Base-by-base conservation (phyloP, 2,113 vertebrate species). In the Eurypyga helias region DNA sequence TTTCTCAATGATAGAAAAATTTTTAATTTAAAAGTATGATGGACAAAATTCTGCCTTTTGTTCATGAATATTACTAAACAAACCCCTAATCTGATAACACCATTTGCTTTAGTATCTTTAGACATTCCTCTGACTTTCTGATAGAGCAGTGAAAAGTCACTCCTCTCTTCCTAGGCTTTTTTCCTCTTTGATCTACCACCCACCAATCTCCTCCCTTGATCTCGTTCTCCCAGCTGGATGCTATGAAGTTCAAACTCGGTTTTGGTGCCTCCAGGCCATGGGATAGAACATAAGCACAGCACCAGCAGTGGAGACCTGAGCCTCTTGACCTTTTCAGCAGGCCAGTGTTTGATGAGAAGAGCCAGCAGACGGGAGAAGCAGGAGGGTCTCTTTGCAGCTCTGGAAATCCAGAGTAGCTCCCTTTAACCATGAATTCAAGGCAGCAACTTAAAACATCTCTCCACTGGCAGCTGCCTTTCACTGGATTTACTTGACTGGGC, bases 371-470 rank as follows among this genome's bases (percentile, higher is more conserved):
- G 1, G 28, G 10, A 87, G 57, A 70, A 79, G 55, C 60, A 89
- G 60, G 43, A 70, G 72, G 16, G 13, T 80, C 41, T 69, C 54
- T 81, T 45, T 7, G 4, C 46, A 33, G 10, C 67, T 66, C 31
- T 89, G 41, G 54, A 83, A 91, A 87, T 49, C 21, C 38, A 66
- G 28, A 43, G 17, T 17, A 72, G 28, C 13, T 92, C 20, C 29
- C 9, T 85, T 19, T 43, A 60, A 52, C 57, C 33, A 2, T 64
- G 2, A 57, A 77, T 83, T 83, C 28, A 52, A 3, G 2, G 5
- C 0, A 1, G 29, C 48, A 58, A 21, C 9, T 49, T 67, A 8
- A 79, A 87, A 28, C 1, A 0, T 45, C 13, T 55, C 17, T 71
- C 28, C 13, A 9, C 14, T 9, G 34, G 29, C 46, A 71, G 51